These are phyloP conservation scores for Nasonia oneida DNA, from an alignment of 2,888 invertebrate species.

Conservation along the genomic window DNA sequence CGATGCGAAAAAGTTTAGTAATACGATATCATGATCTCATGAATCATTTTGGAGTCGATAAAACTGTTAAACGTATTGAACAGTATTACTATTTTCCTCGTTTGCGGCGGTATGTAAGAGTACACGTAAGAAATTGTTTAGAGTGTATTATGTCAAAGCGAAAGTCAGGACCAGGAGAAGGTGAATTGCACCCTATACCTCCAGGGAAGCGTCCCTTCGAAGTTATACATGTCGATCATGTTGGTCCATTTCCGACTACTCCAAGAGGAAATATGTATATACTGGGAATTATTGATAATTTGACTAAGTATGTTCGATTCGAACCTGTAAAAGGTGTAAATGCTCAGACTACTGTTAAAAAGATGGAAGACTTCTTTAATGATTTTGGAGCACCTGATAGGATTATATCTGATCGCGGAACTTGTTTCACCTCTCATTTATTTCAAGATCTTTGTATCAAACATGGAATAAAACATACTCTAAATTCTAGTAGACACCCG, in stretches of 20 bases:
- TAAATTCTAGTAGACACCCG: constrained; percentile 11
- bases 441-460: constrained; percentile 27
- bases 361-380: constrained; percentile 18
- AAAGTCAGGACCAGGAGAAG: constrained; percentile 36
- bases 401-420: constrained; percentile 31
- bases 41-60: constrained; percentile 55
- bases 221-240: constrained; percentile 61
- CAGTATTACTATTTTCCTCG: constrained; percentile 54
- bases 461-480: constrained; percentile 14
- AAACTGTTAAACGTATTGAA: constrained; percentile 39
- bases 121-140: constrained; percentile 56
- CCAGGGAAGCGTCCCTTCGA: constrained; percentile 61
- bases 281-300: constrained; percentile 41
- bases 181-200: constrained; percentile 56
- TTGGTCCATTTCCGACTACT: constrained; percentile 61
- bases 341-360: not conserved
- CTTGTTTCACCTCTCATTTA: not conserved
- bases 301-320: not conserved
- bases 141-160: constrained; percentile 53
- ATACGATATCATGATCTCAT: constrained; percentile 47
- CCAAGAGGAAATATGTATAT: constrained; percentile 60
- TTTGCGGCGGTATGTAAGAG: constrained; percentile 43
- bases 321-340: constrained; percentile 23
- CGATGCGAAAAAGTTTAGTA: constrained; percentile 53
- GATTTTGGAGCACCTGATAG: constrained; percentile 27